phyloP scores from a whole-genome alignment of 2,797 vertebrate genomes.

The Rhabdomys pumilio region DNA sequence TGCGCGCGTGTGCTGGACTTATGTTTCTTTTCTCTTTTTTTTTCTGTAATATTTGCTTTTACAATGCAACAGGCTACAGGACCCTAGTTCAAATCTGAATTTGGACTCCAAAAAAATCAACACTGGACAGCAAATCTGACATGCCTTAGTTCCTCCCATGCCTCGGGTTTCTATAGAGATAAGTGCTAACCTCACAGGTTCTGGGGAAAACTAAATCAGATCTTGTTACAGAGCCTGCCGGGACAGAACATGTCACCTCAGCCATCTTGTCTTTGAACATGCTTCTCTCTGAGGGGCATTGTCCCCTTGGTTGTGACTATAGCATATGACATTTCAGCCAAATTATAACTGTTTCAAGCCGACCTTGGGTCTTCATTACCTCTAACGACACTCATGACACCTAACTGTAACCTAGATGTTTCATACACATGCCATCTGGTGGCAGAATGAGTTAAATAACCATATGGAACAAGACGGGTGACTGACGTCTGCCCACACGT shows the following conservation, averaged over 20 bases:
- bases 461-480: not conserved
- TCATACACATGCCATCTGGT: not conserved
- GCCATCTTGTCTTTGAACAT: not conserved
- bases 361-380: not conserved
- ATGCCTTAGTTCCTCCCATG: not conserved
- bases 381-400: not conserved
- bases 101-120: not conserved
- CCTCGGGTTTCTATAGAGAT: not conserved
- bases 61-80: not conserved
- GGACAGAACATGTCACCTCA: not conserved
- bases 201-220: not conserved
- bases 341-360: not conserved
- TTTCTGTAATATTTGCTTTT: not conserved
- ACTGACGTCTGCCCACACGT: not conserved
- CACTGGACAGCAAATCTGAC: not conserved
- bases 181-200: not conserved
- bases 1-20: not conserved
- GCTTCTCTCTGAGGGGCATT: not conserved
- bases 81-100: not conserved
- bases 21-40: not conserved
- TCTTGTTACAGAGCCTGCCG: not conserved
- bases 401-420: not conserved
- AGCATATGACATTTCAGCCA: not conserved
- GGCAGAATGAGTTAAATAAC: slow-evolving; percentile 26
- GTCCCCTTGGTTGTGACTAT: not conserved